Percentiles rank a stretch among this genome's conserved stretches.
These are phyloP conservation scores for Ptychobarbus kaznakovi DNA, from an alignment of 2,797 vertebrate species.

Conservation along the genomic window DNA sequence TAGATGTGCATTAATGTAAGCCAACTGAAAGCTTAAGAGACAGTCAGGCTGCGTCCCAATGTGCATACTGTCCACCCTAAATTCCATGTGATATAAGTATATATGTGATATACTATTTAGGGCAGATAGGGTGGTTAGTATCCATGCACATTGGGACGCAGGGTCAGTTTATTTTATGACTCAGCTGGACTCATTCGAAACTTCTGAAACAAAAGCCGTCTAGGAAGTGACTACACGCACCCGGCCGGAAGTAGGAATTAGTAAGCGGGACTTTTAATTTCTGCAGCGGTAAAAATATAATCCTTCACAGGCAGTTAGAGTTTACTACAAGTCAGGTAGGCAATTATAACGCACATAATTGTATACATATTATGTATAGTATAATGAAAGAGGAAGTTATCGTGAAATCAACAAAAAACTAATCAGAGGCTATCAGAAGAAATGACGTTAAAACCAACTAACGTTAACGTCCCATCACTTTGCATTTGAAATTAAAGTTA, in stretches of 20 bases:
- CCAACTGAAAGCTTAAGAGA: background rate
- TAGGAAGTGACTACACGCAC: background rate
- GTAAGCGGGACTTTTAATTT: constrained; percentile 50
- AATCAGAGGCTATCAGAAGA: background rate
- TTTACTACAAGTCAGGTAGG: background rate
- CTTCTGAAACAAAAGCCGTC: background rate
- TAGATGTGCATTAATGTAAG: background rate
- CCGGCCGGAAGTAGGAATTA: background rate
- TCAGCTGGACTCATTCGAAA: background rate
- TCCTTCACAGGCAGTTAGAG: background rate
- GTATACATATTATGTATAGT: background rate
- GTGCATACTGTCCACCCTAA: too few relatives aligned
- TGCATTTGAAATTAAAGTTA: background rate
- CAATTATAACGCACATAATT: background rate
- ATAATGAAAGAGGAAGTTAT: background rate
- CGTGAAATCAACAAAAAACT: background rate
- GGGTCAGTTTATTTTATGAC: background rate
- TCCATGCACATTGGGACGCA: too few relatives aligned
- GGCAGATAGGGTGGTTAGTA: too few relatives aligned
- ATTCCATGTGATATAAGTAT: too few relatives aligned
- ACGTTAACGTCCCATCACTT: background rate
- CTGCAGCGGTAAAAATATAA: constrained; percentile 10
- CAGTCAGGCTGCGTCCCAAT: background rate
- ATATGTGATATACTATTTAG: too few relatives aligned
- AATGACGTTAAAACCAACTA: background rate